Percentiles rank a stretch among this genome's conserved stretches.
These are phyloP conservation scores for Campylomormyrus tamandua DNA, from an alignment of 2,113 vertebrate genomes.

Conservation along the genomic window DNA sequence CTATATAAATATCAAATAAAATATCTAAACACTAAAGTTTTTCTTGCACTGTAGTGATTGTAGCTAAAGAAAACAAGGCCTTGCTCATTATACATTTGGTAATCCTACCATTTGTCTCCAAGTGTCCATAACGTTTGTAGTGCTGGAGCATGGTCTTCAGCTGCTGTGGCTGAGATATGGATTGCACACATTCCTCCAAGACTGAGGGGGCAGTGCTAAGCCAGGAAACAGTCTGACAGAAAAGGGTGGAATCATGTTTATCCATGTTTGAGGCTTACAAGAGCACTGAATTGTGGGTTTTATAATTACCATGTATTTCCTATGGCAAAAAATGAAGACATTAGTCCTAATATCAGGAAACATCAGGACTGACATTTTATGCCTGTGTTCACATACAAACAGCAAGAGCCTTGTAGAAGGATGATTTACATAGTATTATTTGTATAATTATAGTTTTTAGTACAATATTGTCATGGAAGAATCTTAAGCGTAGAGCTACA, in stretches of 20 bases:
- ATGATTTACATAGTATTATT: not conserved
- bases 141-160: conserved; percentile 49
- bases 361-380: not conserved
- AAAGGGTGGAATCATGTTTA: not conserved
- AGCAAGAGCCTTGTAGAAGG: not conserved
- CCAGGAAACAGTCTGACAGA: conserved; percentile 45
- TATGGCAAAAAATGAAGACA: not conserved
- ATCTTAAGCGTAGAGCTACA: not conserved
- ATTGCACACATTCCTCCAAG: conserved; percentile 48
- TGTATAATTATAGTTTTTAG: not conserved
- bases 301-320: not conserved
- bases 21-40: not conserved
- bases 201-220: conserved; percentile 44
- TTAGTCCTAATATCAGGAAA: not conserved
- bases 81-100: not conserved
- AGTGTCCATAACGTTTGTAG: conserved; percentile 51
- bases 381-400: not conserved
- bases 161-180: conserved; percentile 40
- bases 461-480: not conserved
- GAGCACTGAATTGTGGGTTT: not conserved
- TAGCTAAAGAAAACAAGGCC: not conserved
- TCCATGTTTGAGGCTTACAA: not conserved
- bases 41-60: not conserved
- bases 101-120: conserved; percentile 43
- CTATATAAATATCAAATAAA: not conserved